Conservation (phyloP, 2,888 invertebrate genomes). For the Volucella bombylans region DNA sequence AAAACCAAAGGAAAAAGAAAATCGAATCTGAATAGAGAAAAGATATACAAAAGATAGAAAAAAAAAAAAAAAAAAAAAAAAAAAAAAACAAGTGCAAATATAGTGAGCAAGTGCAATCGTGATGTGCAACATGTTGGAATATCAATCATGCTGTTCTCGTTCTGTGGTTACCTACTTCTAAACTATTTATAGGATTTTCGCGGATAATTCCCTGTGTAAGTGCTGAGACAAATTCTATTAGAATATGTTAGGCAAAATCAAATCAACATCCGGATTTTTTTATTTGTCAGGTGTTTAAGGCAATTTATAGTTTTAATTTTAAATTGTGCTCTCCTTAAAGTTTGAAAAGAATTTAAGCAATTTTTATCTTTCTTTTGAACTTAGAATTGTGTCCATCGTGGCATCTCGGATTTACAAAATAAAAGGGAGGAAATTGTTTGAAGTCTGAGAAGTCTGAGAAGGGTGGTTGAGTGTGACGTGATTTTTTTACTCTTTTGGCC, state of each 20-base stretch:
- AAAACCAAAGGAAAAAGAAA: neutral
- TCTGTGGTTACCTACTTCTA: neutral
- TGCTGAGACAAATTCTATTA: neutral
- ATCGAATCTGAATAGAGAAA: neutral
- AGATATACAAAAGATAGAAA: slow-evolving; percentile 2
- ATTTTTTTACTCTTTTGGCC: no score
- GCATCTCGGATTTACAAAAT: no score
- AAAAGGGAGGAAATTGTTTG: no score
- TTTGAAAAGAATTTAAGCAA: no score
- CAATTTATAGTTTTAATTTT: no score
- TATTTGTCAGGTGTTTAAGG: no score
- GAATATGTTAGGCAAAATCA: neutral
- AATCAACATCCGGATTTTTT: slow-evolving; percentile 18
- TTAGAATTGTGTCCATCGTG: no score
- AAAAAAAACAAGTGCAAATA: neutral
- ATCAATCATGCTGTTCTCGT: neutral
- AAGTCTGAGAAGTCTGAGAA: no score
- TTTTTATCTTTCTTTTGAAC: no score
- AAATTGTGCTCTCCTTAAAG: no score
- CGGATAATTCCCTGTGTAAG: slow-evolving; percentile 28
- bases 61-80: slow-evolving; percentile 6
- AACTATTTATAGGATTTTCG: slow-evolving; percentile 16
- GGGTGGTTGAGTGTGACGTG: no score
- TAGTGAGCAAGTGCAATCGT: neutral
- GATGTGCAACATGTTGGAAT: slow-evolving; percentile 8